These are phyloP conservation scores for Sebastes vulpes DNA, from an alignment of 2,797 vertebrate species.

Conservation along the genomic window DNA sequence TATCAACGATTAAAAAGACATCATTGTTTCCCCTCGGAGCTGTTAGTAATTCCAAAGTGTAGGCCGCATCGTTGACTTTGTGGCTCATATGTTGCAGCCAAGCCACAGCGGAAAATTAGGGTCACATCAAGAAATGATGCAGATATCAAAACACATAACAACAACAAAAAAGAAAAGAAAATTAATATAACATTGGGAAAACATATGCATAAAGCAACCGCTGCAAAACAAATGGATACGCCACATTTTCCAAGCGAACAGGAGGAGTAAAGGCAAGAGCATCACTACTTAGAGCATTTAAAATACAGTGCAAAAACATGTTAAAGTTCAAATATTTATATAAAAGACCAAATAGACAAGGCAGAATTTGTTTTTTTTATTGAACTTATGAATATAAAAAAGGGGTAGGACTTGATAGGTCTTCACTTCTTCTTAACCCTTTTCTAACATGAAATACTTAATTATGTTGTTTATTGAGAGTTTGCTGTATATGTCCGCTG, in stretches of 20 bases:
- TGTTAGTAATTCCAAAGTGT: constrained; percentile 20
- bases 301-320: neutral
- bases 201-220: neutral
- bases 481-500: neutral
- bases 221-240: neutral
- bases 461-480: neutral
- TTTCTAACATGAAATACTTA: neutral
- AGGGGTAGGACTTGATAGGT: neutral
- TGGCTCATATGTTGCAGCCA: constrained; percentile 9
- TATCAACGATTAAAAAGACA: constrained; percentile 10
- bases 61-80: constrained; percentile 48
- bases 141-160: neutral
- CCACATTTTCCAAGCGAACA: neutral
- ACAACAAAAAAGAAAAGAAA: neutral
- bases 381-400: neutral
- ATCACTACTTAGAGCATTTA: neutral
- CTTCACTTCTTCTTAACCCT: neutral
- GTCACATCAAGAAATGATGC: neutral
- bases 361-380: neutral
- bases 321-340: neutral
- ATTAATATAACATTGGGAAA: neutral
- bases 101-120: neutral
- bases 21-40: constrained; percentile 1
- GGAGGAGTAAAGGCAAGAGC: neutral
- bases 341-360: neutral